A percentile compares a stretch with the other conserved stretches of the same genome.
Evolutionary conservation across 2,797 vertebrate species (phyloP).

Genomic region (Periophthalmus magnuspinnatus): DNA sequence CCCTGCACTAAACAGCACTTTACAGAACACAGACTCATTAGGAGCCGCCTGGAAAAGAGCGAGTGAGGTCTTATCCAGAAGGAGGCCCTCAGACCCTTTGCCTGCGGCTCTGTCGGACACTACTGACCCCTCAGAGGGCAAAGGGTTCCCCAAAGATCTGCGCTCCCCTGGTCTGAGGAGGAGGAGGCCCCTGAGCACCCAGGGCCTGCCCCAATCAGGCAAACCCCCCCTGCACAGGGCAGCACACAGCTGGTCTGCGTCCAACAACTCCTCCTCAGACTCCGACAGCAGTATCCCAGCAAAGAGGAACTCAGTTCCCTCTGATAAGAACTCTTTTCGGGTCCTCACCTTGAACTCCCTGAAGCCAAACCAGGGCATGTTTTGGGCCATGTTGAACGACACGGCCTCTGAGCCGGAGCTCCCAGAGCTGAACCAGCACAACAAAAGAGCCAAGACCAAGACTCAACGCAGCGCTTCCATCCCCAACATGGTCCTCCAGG

Average conservation of each 20-base stretch:
- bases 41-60: neutral
- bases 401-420: conserved; percentile 62
- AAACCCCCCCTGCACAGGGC: conserved; percentile 11
- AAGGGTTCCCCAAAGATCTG: conserved; percentile 49
- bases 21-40: neutral
- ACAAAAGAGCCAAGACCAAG: conserved; percentile 49
- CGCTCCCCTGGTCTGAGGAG: conserved; percentile 62
- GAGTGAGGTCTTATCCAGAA: conserved; percentile 1
- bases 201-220: conserved; percentile 15
- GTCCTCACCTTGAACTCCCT: conserved; percentile 65
- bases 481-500: conserved; percentile 44
- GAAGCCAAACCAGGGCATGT: conserved; percentile 50
- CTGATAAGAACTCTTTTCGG: conserved; percentile 38
- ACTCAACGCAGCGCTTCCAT: conserved; percentile 63
- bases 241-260: neutral
- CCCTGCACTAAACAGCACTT: conserved; percentile 41
- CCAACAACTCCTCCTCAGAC: conserved; percentile 52
- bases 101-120: conserved; percentile 36
- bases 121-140: conserved; percentile 23
- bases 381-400: conserved; percentile 53
- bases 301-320: conserved; percentile 42
- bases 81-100: conserved; percentile 30
- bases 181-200: conserved; percentile 46
- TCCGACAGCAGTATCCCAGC: conserved; percentile 38
- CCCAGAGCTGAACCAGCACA: conserved; percentile 20